Conservation (phyloP, 2,113 vertebrate species). For the Porphyrio hochstetteri region DNA sequence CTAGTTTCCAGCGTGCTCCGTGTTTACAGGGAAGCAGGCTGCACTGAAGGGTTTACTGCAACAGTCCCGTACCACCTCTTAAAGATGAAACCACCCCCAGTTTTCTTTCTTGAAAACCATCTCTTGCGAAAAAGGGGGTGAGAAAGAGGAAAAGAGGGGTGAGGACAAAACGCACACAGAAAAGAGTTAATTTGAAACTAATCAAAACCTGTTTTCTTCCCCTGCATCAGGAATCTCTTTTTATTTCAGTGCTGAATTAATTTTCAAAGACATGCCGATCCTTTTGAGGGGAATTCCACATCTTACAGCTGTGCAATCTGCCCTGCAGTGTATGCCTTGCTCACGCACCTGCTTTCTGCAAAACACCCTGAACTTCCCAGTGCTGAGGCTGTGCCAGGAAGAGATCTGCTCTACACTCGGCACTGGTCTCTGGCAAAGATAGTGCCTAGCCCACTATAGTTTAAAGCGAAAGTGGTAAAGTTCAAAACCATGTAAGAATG, state of each 20-base stretch:
- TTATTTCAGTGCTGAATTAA: constrained; percentile 35
- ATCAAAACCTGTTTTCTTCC: constrained; percentile 19
- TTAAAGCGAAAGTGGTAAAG: background rate
- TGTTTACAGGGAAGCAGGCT: background rate
- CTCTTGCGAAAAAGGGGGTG: background rate
- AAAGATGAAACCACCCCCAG: background rate
- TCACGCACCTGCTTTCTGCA: constrained; percentile 72
- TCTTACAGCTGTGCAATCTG: constrained; percentile 78
- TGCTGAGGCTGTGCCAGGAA: constrained; percentile 29
- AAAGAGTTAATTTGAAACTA: constrained; percentile 67
- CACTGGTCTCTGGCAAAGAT: background rate
- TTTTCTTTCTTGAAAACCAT: background rate
- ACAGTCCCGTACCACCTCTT: background rate
- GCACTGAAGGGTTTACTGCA: background rate
- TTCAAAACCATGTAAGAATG: background rate
- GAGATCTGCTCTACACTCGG: background rate
- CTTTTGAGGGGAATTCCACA: constrained; percentile 86
- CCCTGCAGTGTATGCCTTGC: constrained; percentile 71
- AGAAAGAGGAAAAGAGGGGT: background rate
- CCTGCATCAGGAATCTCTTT: constrained; percentile 31
- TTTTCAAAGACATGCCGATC: constrained; percentile 78
- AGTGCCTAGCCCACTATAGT: background rate
- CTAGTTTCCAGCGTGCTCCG: background rate
- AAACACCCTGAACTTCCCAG: constrained; percentile 53
- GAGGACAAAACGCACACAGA: constrained; percentile 24